phyloP scores from a whole-genome alignment of 2,888 invertebrate species.

The Proisotoma minuta region DNA sequence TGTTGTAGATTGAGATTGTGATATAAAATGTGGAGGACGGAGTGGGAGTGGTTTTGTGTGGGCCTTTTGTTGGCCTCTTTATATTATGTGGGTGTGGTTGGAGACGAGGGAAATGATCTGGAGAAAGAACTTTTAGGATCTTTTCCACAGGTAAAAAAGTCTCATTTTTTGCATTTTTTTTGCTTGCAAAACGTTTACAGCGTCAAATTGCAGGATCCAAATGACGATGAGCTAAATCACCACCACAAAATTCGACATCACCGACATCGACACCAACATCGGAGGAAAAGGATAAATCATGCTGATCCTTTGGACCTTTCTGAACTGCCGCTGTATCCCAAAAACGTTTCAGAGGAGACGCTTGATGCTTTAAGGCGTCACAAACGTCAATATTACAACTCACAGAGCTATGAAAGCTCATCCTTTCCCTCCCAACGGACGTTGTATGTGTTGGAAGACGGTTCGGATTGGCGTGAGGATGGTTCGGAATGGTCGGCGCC shows the following conservation, averaged over 20 bases:
- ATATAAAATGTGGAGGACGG: no score
- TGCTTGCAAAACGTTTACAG: no score
- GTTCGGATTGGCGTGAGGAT: conserved; percentile 5
- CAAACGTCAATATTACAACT: conserved; percentile 4
- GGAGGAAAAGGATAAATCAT: neutral
- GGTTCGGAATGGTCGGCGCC: conserved; percentile 69
- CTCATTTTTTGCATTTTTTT: no score
- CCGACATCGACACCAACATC: neutral
- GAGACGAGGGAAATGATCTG: no score
- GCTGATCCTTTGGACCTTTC: neutral
- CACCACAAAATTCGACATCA: neutral
- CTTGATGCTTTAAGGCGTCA: neutral
- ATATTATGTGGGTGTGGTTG: no score
- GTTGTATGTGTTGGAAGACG: conserved; percentile 15
- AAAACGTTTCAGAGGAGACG: neutral
- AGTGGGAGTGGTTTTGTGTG: no score
- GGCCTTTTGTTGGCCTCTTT: no score
- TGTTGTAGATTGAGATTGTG: no score
- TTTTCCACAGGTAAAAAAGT: no score
- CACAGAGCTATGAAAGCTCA: neutral
- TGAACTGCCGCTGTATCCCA: conserved; percentile 5
- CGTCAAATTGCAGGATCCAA: no score
- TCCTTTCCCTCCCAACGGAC: neutral
- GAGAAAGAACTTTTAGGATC: no score
- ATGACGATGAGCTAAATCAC: neutral